These are phyloP conservation scores for Carollia perspicillata DNA, from an alignment of 2,113 vertebrate genomes.

Conservation along the genomic window DNA sequence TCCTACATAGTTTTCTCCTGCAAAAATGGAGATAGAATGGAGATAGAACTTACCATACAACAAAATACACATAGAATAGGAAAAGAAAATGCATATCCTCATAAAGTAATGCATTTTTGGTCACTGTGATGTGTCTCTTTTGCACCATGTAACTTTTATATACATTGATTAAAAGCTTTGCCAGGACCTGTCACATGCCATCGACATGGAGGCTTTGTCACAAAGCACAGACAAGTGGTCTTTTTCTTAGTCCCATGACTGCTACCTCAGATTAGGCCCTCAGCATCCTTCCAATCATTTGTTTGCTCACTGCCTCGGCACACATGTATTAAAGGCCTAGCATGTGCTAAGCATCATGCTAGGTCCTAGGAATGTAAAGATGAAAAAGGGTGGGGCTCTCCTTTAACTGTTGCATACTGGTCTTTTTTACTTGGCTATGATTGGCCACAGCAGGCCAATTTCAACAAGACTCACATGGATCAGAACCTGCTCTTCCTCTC, in stretches of 20 bases:
- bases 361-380: too few relatives aligned
- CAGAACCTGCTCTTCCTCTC: background rate
- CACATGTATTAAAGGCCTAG: background rate
- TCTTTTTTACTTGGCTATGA: background rate
- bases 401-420: background rate
- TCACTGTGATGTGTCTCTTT: background rate
- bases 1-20: background rate
- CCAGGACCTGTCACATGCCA: background rate
- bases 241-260: background rate
- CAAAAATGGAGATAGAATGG: background rate
- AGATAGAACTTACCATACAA: background rate
- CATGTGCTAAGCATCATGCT: background rate
- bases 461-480: background rate
- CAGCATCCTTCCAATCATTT: fast-evolving
- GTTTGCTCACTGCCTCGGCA: background rate
- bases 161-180: background rate
- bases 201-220: background rate
- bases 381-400: fast-evolving
- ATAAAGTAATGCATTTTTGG: background rate
- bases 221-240: background rate
- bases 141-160: background rate
- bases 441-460: background rate
- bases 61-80: background rate
- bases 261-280: background rate
- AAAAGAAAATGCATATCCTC: background rate